Base-by-base conservation (phyloP, 2,113 vertebrate genomes). In the Gallinago paraguaiae region DNA sequence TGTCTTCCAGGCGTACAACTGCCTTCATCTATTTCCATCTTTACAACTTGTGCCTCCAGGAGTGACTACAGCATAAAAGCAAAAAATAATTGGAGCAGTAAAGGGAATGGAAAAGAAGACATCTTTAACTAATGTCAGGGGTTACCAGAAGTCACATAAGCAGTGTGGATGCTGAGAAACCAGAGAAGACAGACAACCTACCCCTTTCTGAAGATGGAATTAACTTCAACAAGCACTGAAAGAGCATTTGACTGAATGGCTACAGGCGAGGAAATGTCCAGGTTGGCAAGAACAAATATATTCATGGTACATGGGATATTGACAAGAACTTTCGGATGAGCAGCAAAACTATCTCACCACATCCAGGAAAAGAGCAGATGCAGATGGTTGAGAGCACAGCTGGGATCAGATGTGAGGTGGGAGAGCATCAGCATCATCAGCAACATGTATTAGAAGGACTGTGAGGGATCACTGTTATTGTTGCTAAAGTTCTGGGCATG, bases 1-100 rank as follows among this genome's bases (percentile, higher is more conserved):
- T 96, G 83, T 94, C 90, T 97, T 95, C 82, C 57, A 96, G 93
- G 79, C 94, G 71, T 68, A 45, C 35, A 75, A 24, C 35, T 93
- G 69, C 51, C 95, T 95, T 95, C 33, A 69, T 85, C 78, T 95
- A 43, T 69, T 94, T 91, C 90, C 59, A 45, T 88, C 82, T 88
- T 95, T 88, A 90, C 82, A 93, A 71, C 82, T 88, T 83, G 18
- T 84, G 76, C 82, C 92, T 88, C 35, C 43, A 86, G 83, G 76
- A 84, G 22, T 79, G 59, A 75, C 56, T 94, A 82, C 33, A 88
- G 57, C 85, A 84, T 76, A 61, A 92, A 88, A 90, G 33, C 46
- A 60, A 88, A 91, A 84, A 77, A 77, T 93, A 93, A 94, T 60
- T 93, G 85, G 56, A 96, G 82, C 60, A 70, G 86, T 51, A 70